Conservation (phyloP, 2,797 vertebrate species). For the Rhinella marina region DNA sequence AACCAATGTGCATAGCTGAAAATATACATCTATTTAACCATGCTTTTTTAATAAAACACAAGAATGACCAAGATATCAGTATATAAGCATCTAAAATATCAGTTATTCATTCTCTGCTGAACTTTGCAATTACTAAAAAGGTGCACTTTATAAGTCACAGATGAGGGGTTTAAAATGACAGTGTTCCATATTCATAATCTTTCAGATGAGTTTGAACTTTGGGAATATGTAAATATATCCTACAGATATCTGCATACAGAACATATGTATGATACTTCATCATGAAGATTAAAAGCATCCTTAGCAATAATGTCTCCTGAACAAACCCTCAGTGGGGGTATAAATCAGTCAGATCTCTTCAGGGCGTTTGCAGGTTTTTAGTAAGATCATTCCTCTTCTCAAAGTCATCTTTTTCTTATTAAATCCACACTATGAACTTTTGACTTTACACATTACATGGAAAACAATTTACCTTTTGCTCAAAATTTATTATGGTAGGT, state of each 20-base stretch:
- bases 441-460: conserved; percentile 31
- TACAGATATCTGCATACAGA: conserved; percentile 51
- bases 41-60: background rate
- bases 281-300: conserved; percentile 51
- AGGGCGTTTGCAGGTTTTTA: background rate
- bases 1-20: background rate
- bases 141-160: conserved; percentile 39
- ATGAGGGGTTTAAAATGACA: conserved; percentile 29
- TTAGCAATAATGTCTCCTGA: background rate
- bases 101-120: background rate
- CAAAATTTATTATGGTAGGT: background rate
- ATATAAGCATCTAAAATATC: conserved; percentile 24
- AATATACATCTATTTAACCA: background rate
- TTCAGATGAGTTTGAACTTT: conserved; percentile 46
- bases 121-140: conserved; percentile 13
- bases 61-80: background rate
- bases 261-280: conserved; percentile 55
- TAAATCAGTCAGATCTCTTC: conserved; percentile 56
- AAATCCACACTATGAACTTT: conserved; percentile 61
- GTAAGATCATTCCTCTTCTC: conserved; percentile 46
- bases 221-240: conserved; percentile 54
- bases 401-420: conserved; percentile 64
- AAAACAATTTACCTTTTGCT: conserved; percentile 10
- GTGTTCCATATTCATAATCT: conserved; percentile 51
- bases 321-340: background rate